phyloP scores from a whole-genome alignment of 2,113 vertebrate species.

The Macroglossus sobrinus region DNA sequence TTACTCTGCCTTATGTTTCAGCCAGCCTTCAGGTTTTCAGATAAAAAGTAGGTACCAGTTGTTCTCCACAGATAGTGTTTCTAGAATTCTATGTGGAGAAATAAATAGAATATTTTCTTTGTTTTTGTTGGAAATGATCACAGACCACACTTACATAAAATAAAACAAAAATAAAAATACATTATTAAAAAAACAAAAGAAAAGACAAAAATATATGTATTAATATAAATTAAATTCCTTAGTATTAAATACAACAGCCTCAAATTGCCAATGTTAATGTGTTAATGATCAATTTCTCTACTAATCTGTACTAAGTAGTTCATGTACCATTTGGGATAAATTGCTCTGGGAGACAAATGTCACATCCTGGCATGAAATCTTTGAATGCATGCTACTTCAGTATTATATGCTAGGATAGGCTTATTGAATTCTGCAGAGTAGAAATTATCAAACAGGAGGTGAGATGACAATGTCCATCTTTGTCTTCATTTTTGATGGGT shows the following conservation, averaged over 20 bases:
- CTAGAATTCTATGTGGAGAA: background rate
- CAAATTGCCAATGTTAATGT: background rate
- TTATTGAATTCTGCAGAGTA: background rate
- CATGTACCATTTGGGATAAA: background rate
- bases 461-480: background rate
- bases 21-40: background rate
- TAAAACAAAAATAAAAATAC: background rate
- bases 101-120: background rate
- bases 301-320: background rate
- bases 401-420: no score
- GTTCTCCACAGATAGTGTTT: background rate
- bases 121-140: background rate
- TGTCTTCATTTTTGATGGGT: background rate
- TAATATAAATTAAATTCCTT: background rate
- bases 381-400: fast-evolving
- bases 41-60: background rate
- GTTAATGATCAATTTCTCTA: background rate
- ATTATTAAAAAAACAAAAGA: background rate
- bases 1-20: background rate
- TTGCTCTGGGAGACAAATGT: background rate
- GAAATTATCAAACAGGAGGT: no score
- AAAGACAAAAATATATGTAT: background rate
- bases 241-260: background rate
- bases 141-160: background rate
- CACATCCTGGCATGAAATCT: background rate